These are phyloP conservation scores for Magallana gigas DNA, from an alignment of 1,140 invertebrate genomes.

Conservation along the genomic window DNA sequence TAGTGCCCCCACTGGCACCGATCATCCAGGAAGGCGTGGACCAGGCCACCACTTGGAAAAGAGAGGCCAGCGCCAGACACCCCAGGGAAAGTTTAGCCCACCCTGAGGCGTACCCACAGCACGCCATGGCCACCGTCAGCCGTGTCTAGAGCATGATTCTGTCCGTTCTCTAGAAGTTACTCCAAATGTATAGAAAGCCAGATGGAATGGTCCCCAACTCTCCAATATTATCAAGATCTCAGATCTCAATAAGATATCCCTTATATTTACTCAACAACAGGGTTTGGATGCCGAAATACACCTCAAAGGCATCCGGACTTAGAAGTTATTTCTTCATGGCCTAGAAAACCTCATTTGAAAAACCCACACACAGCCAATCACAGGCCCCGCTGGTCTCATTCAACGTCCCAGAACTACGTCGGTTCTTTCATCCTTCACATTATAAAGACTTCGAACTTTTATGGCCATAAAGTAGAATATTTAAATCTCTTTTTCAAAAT, in stretches of 20 bases:
- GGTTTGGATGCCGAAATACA: no score
- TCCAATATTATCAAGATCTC: no score
- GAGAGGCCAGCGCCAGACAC: slow-evolving; percentile 2
- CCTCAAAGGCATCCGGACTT: no score
- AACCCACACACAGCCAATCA: background rate
- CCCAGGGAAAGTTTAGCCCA: slow-evolving; percentile 47
- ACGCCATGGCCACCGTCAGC: background rate
- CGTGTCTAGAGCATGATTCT: no score
- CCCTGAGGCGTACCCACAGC: slow-evolving; percentile 35
- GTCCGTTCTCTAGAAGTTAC: no score
- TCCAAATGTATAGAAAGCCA: no score
- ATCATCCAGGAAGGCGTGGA: slow-evolving; percentile 48
- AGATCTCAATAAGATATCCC: no score
- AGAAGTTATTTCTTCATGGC: no score
- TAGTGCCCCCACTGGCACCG: background rate
- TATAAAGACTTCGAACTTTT: slow-evolving; percentile 3
- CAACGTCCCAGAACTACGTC: background rate
- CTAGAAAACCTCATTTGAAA: background rate
- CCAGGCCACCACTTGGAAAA: slow-evolving; percentile 43
- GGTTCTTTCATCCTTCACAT: background rate
- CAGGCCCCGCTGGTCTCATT: background rate
- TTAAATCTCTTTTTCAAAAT: background rate
- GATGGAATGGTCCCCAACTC: no score
- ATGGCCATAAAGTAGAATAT: background rate
- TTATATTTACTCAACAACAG: no score